Base-by-base conservation (phyloP, 2,113 vertebrate species). In the Silurus meridionalis region DNA sequence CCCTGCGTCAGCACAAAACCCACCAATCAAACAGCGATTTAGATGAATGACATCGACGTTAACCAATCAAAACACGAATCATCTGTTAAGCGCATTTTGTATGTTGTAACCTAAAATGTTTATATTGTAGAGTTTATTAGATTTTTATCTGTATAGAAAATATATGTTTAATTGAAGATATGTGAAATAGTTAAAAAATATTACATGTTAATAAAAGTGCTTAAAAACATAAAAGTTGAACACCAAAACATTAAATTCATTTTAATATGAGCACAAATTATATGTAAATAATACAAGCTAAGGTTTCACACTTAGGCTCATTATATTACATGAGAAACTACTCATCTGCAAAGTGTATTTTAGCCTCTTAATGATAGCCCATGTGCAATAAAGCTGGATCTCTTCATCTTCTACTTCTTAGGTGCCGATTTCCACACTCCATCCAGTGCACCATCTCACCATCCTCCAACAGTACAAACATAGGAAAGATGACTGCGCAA, bases 391-490 rank as follows among this genome's bases (percentile, higher is more conserved):
- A 78, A 96, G 91, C 11, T 92, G 83, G 67, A 94, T 82, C 88
- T 97, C 95, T 0, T 94, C 90, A 88, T 96, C 95, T 0, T 82
- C 91, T 55, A 77, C 50, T 52, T 52, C 17, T 37, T 55, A 19
- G 25, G 17, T 13, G 82, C 57, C 97, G 96, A 55, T 99, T 99
- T 50, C 86, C 55, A 0, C 97, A 97, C 90, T 99, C 97, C 92
- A 99, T 97, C 98, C 97, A 99, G 15, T 96, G 96, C 37, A 89
- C 92, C 46, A 99, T 94, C 71, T 93, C 91, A 2, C 96, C 97
- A 0, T 96, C 92, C 79, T 99, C 97, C 90, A 98, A 92, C 87
- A 98, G 77, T 57, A 98, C 95, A 80, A 98, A 98, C 0, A 82
- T 91, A 0, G 97, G 97, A 52, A 99, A 93, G 17, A 90, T 77